phyloP scores from a whole-genome alignment of 1,140 invertebrate genomes.

The Parasteatoda tepidariorum region DNA sequence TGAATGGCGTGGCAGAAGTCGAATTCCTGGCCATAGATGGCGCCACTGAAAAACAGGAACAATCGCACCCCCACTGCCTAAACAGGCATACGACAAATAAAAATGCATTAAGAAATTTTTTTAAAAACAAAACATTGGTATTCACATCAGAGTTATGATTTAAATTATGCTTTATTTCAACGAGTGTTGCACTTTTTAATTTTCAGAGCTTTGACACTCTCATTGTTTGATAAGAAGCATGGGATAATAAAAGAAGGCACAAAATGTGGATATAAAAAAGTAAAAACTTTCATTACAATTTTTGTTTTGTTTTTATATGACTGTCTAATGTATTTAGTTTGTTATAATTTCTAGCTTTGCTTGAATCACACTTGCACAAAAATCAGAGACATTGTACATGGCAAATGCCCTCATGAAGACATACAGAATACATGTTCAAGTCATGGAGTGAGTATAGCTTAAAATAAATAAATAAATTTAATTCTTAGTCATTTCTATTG shows the following conservation, averaged over 20 bases:
- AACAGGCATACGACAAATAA: no score
- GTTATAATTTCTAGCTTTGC: slow-evolving; percentile 22
- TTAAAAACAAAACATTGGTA: no score
- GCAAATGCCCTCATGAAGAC: slow-evolving; percentile 38
- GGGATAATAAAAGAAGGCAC: slow-evolving; percentile 47
- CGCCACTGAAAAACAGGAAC: no score
- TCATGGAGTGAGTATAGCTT: slow-evolving; percentile 41
- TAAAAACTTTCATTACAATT: not conserved
- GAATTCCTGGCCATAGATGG: no score
- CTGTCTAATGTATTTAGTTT: not conserved
- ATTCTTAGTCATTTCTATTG: no score
- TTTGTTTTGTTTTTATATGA: not conserved
- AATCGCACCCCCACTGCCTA: no score
- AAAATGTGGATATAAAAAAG: slow-evolving; percentile 50
- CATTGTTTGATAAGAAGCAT: not conserved
- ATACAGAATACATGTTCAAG: slow-evolving; percentile 27
- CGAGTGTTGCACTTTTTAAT: no score
- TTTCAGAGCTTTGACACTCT: slow-evolving; percentile 17
- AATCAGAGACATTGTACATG: slow-evolving; percentile 1
- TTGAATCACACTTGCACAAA: slow-evolving; percentile 44
- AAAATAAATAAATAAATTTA: no score
- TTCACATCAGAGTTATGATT: no score
- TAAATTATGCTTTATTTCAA: no score
- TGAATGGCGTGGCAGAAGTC: no score
- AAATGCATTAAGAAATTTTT: no score